Conservation (phyloP, 2,797 vertebrate species). For the Semotilus atromaculatus region DNA sequence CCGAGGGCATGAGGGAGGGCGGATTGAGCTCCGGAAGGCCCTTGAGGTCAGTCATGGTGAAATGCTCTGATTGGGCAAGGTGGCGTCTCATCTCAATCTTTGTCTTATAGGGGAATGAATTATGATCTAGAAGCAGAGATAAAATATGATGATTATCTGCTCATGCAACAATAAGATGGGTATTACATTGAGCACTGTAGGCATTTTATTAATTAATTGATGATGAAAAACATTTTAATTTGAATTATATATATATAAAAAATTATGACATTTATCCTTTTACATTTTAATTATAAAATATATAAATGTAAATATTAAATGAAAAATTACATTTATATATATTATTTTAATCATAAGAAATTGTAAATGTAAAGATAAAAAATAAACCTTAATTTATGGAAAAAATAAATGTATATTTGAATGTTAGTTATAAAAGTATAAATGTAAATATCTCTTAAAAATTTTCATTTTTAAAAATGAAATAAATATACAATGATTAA, state of each 20-base stretch:
- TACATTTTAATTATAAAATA: too few relatives aligned
- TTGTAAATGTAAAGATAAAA: background rate
- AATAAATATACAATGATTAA: background rate
- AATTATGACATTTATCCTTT: too few relatives aligned
- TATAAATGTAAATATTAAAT: background rate
- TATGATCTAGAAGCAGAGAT: constrained; percentile 70
- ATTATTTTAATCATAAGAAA: too few relatives aligned
- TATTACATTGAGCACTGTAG: background rate
- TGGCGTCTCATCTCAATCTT: constrained; percentile 76
- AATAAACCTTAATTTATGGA: background rate
- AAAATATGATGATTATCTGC: background rate
- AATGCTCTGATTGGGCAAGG: constrained; percentile 66
- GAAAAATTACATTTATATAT: background rate
- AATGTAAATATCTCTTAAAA: background rate
- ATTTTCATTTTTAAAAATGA: background rate
- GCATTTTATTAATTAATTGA: too few relatives aligned
- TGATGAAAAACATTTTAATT: background rate
- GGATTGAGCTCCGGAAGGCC: constrained; percentile 90
- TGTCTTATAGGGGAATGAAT: constrained; percentile 76
- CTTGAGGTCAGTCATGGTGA: constrained; percentile 80
- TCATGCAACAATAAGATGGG: background rate
- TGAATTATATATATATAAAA: background rate
- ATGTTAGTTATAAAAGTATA: background rate
- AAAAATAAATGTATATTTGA: background rate
- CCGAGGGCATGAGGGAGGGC: constrained; percentile 88